phyloP scores from a whole-genome alignment of 1,140 invertebrate genomes.

The Conopomorpha cramerella region DNA sequence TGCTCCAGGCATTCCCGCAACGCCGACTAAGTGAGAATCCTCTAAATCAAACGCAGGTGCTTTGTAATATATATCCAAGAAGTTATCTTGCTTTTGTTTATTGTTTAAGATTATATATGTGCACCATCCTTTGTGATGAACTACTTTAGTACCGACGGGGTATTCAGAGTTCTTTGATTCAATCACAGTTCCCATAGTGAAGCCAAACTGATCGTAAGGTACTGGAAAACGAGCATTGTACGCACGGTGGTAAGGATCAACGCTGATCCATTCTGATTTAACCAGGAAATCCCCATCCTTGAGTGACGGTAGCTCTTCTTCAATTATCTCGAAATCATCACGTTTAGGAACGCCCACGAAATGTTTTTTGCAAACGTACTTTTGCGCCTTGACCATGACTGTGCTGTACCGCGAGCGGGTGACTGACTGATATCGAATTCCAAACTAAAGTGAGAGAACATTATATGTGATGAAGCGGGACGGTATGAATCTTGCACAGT shows the following conservation, averaged over 20 bases:
- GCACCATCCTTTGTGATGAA: slow-evolving; percentile 62
- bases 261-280: slow-evolving; percentile 40
- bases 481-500: too few relatives aligned
- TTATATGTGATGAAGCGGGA: too few relatives aligned
- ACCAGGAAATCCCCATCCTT: slow-evolving; percentile 31
- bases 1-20: too few relatives aligned
- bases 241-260: slow-evolving; percentile 47
- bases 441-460: too few relatives aligned
- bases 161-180: slow-evolving; percentile 19
- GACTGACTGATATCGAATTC: too few relatives aligned
- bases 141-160: slow-evolving; percentile 54
- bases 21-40: too few relatives aligned
- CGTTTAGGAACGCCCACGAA: slow-evolving; percentile 29
- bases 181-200: slow-evolving; percentile 18
- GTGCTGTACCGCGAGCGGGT: too few relatives aligned
- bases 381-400: slow-evolving; percentile 14
- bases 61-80: too few relatives aligned
- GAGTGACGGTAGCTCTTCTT: slow-evolving; percentile 20
- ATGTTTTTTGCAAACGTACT: slow-evolving; percentile 21
- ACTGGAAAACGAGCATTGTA: slow-evolving; percentile 1
- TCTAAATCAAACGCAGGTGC: too few relatives aligned
- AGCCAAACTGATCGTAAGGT: slow-evolving; percentile 16
- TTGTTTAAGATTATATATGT: too few relatives aligned
- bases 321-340: slow-evolving; percentile 24
- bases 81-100: too few relatives aligned